Conservation (phyloP, 30 jellyfish, hydroid and myxozoan species). For the Haliclystus octoradiatus region DNA sequence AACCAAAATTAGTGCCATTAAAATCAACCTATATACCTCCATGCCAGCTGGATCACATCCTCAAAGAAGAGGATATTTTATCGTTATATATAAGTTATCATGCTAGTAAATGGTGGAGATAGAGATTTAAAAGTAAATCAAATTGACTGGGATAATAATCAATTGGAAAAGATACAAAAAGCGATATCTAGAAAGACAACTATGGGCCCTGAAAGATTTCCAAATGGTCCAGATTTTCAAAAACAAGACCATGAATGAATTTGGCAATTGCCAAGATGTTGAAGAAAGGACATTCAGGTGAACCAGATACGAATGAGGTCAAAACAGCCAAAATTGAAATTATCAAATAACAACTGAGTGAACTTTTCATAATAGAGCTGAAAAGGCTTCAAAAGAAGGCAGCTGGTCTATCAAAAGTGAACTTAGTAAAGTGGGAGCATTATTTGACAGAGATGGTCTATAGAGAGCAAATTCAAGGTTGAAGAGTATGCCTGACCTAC, state of each 20-base stretch:
- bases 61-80: background rate
- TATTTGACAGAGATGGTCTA: background rate
- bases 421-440: background rate
- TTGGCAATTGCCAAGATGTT: conserved; percentile 1
- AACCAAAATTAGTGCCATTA: background rate
- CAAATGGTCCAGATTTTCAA: background rate
- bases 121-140: background rate
- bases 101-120: background rate
- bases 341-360: background rate
- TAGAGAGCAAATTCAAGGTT: background rate
- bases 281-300: background rate
- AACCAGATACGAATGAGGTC: background rate
- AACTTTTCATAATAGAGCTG: background rate
- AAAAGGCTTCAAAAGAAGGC: background rate
- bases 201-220: background rate
- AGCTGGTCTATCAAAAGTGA: background rate
- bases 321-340: background rate
- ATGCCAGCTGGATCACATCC: background rate
- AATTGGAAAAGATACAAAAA: background rate
- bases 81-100: background rate
- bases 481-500: background rate
- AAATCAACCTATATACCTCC: background rate
- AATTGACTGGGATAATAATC: background rate
- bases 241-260: background rate
- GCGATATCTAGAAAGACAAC: background rate